Conservation (phyloP, 2,888 invertebrate species). For the Aphidius colemani region DNA sequence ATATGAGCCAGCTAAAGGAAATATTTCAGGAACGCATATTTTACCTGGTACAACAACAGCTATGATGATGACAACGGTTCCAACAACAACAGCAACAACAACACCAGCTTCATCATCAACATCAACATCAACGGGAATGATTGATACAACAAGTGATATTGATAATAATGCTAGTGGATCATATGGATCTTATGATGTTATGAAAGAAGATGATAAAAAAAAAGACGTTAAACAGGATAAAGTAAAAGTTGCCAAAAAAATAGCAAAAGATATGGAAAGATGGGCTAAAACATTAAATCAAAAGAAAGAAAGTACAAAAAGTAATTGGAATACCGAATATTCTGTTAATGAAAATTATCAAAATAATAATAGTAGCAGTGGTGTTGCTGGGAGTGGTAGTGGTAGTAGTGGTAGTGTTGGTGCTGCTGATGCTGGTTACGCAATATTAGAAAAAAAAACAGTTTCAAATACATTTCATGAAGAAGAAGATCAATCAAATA, state of each 20-base stretch:
- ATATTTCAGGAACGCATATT: background rate
- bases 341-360: constrained; percentile 50
- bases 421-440: constrained; percentile 91
- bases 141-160: constrained; percentile 23
- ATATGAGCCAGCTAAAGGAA: constrained; percentile 51
- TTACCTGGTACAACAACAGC: constrained; percentile 57
- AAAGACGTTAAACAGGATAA: constrained; percentile 85
- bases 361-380: constrained; percentile 54
- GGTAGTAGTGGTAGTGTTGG: constrained; percentile 64
- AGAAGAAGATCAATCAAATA: constrained; percentile 55
- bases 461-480: constrained; percentile 50
- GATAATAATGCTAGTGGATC: constrained; percentile 35
- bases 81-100: constrained; percentile 44
- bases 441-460: constrained; percentile 82
- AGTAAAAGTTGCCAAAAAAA: constrained; percentile 96
- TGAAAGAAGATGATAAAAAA: constrained; percentile 67
- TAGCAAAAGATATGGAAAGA: constrained; percentile 91
- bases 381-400: constrained; percentile 67
- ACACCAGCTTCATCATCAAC: constrained; percentile 42
- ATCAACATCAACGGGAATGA: constrained; percentile 31
- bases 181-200: constrained; percentile 50
- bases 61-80: constrained; percentile 34
- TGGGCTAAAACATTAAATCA: constrained; percentile 98
- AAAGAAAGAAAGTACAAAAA: constrained; percentile 76
- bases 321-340: constrained; percentile 53